Base-by-base conservation (phyloP, 2,888 invertebrate genomes). In the Amphiduros pacificus region DNA sequence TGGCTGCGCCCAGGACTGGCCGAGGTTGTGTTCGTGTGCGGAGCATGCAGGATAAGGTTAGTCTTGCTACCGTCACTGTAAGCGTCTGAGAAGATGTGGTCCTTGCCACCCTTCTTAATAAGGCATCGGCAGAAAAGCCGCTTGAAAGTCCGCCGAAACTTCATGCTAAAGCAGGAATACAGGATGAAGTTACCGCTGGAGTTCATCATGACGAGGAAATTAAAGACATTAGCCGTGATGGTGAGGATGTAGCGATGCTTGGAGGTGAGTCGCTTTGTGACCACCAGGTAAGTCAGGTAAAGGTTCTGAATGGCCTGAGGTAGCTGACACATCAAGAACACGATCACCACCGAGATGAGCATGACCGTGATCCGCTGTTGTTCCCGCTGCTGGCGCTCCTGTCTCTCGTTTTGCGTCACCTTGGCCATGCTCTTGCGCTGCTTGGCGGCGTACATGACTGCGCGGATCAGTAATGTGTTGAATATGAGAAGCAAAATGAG, bases 161-260 rank as follows among this genome's bases (percentile, higher is more conserved):
- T 70, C 26, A 59, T 60, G 63, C 89, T 90, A 77, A 92, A 87
- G 51, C 89, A 88, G 71, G 90, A 90, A 79, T 91, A 91, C 63
- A 91, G 84, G 70, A 91, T 84, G 81, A 91, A 91, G 83, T 91
- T 91, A 54, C 88, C 87, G 0, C 91, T 88, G 6, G 90, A 89
- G 82, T 91, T 91, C 61, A 91, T 82, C 61, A 88, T 87, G 26
- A 89, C 85, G 61, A 91, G 82, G 51, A 90, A 84, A 78, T 91
- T 91, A 77, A 88, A 89, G 50, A 91, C 85, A 81, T 90, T 90
- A 26, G 89, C 89, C n/a, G 89, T 82, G 54, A 81, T 79, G 51
- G 55, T 64, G 2, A 76, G 41, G 22, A 70, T 66, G 55, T 71
- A 72, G 4, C 50, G 24, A 1, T 27, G 17, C 14, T 40, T 54